phyloP scores from a whole-genome alignment of 2,113 vertebrate species.

The Monarcha castaneiventris region DNA sequence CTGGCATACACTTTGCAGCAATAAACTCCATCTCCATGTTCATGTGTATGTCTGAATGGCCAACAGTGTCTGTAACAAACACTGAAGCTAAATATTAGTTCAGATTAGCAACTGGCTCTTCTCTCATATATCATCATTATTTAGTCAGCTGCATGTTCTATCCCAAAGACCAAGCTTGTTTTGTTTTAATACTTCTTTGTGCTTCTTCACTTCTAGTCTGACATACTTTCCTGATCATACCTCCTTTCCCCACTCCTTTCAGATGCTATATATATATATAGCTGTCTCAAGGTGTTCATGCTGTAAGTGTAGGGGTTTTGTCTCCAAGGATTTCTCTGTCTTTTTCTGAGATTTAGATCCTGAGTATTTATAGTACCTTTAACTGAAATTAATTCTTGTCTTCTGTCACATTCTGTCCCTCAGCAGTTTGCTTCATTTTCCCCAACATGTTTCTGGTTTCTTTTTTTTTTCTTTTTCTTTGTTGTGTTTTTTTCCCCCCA shows the following conservation, averaged over 20 bases:
- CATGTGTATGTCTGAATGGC: not conserved
- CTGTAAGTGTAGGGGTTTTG: not conserved
- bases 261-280: not conserved
- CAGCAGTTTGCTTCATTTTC: not conserved
- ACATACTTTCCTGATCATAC: not conserved
- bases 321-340: not conserved
- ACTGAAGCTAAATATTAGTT: not conserved
- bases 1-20: rapidly evolving
- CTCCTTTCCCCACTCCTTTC: not conserved
- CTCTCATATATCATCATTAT: not conserved
- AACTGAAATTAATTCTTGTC: not conserved
- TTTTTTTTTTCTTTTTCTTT: not conserved
- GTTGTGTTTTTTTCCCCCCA: not conserved
- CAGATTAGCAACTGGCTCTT: not conserved
- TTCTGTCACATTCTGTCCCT: not conserved
- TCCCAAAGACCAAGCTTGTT: not conserved
- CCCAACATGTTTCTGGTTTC: not conserved
- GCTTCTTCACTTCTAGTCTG: not conserved
- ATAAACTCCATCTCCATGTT: not conserved
- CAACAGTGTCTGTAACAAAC: not conserved
- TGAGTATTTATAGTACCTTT: not conserved
- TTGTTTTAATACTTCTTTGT: not conserved
- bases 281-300: not conserved
- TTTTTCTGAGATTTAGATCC: not conserved
- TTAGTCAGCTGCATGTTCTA: not conserved